A percentile compares a stretch with the other conserved stretches of the same genome.
Conservation (phyloP, 2,113 vertebrate species). For the Arizona elegans region DNA sequence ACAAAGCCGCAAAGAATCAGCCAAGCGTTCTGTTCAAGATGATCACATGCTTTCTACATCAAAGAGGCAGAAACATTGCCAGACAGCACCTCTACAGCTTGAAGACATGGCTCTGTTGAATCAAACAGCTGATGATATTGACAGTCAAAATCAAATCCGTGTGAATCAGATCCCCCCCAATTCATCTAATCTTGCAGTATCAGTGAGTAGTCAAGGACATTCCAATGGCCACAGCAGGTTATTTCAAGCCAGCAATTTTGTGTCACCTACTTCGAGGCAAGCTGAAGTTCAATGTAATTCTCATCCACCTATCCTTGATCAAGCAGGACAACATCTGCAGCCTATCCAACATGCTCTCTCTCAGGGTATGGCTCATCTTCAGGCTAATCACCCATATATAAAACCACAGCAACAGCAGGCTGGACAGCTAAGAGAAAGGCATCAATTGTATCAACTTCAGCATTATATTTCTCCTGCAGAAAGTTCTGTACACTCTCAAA, state of each 20-base stretch:
- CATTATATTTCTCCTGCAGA: constrained; percentile 87
- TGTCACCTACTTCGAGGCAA: constrained; percentile 74
- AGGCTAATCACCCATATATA: constrained; percentile 83
- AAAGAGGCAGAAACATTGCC: constrained; percentile 90
- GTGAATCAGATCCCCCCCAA: constrained; percentile 78
- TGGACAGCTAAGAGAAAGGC: constrained; percentile 79
- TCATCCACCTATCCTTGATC: constrained; percentile 79
- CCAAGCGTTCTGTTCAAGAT: constrained; percentile 87
- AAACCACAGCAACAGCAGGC: constrained; percentile 80
- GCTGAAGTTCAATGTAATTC: constrained; percentile 81
- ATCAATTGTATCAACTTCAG: constrained; percentile 92
- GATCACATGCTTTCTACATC: constrained; percentile 83
- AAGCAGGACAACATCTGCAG: constrained; percentile 77
- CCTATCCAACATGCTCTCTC: constrained; percentile 76
- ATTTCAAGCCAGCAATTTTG: constrained; percentile 85
- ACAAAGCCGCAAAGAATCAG: constrained; percentile 83
- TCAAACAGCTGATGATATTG: constrained; percentile 61
- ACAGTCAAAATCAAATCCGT: constrained; percentile 85
- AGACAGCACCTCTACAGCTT: constrained; percentile 68
- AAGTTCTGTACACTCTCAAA: constrained; percentile 67
- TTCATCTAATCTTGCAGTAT: constrained; percentile 73
- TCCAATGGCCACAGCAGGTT: constrained; percentile 76
- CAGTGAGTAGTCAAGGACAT: constrained; percentile 72
- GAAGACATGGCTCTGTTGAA: constrained; percentile 79
- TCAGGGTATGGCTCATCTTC: constrained; percentile 81